Evolutionary conservation across 1,140 invertebrate species (phyloP).

Genomic region (Rhagoletis zephyria): DNA sequence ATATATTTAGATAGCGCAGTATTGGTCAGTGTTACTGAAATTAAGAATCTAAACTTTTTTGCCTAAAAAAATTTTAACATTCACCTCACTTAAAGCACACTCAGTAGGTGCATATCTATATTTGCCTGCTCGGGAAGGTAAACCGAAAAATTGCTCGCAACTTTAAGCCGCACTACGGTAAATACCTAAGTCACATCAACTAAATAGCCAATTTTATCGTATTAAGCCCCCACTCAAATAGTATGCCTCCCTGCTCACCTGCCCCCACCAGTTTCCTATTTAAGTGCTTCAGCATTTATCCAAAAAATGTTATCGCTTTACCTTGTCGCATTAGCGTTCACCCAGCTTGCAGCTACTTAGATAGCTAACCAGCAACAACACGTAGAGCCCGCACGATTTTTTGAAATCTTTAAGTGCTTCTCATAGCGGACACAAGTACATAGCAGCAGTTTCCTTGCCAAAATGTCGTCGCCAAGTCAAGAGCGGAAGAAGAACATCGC

Average conservation of each 20-base stretch:
- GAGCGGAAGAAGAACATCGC: constrained; percentile 28
- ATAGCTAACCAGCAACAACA: neutral
- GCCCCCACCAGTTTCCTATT: neutral
- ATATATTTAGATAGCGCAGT: too few species aligned
- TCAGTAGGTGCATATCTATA: neutral
- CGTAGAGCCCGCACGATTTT: neutral
- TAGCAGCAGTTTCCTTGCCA: neutral
- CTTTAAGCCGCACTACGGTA: neutral
- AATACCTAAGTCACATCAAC: neutral
- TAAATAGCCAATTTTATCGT: constrained; percentile 5
- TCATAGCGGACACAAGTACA: constrained; percentile 2
- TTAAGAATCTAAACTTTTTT: too few species aligned
- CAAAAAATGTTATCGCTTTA: constrained; percentile 41
- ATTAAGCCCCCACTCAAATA: neutral
- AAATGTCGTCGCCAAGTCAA: neutral
- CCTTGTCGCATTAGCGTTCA: constrained; percentile 28
- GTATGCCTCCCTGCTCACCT: neutral
- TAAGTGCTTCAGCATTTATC: constrained; percentile 2
- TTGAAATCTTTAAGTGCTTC: constrained; percentile 15
- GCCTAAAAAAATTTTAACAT: too few species aligned
- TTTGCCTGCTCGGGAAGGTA: neutral
- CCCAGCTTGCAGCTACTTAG: neutral
- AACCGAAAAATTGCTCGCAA: neutral
- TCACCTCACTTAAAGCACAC: neutral
- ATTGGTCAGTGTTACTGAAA: too few species aligned